Percentiles rank a stretch among this genome's conserved stretches.
These are phyloP conservation scores for Nasonia oneida DNA, from an alignment of 2,888 invertebrate species.

Conservation along the genomic window DNA sequence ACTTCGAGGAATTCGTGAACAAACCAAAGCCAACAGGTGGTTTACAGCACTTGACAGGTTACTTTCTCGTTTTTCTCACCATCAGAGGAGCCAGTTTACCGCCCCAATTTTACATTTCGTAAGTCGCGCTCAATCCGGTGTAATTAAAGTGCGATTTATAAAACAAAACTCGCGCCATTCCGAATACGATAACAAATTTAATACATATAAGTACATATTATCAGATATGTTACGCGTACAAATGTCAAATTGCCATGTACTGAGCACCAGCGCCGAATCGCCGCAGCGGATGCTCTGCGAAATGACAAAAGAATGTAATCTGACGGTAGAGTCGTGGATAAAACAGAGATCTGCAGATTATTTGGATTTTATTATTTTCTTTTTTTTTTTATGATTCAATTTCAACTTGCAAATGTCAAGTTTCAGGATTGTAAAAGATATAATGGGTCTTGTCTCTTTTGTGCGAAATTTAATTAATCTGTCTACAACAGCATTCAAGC, in stretches of 20 bases:
- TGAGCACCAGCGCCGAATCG: not conserved
- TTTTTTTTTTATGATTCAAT: not conserved
- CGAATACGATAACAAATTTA: constrained; percentile 23
- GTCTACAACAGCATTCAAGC: too few relatives aligned
- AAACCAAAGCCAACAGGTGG: constrained; percentile 1
- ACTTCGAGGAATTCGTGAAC: not conserved
- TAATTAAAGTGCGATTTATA: not conserved
- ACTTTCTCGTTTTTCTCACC: constrained; percentile 3
- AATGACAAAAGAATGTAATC: not conserved
- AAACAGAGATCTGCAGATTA: not conserved
- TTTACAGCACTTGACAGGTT: constrained; percentile 17
- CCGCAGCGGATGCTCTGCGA: not conserved
- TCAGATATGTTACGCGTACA: not conserved
- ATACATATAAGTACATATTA: not conserved
- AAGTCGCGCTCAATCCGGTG: not conserved
- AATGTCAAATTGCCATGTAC: not conserved
- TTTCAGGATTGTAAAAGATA: too few relatives aligned
- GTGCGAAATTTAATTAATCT: too few relatives aligned
- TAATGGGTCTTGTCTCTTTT: too few relatives aligned
- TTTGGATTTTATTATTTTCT: not conserved
- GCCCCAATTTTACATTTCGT: not conserved
- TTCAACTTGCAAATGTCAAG: not conserved
- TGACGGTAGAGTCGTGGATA: not conserved
- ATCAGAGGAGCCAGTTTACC: not conserved
- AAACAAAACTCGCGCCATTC: constrained; percentile 25